Evolutionary conservation across 2,888 invertebrate genomes (phyloP).

Genomic region (Petrolisthes manimaculis): DNA sequence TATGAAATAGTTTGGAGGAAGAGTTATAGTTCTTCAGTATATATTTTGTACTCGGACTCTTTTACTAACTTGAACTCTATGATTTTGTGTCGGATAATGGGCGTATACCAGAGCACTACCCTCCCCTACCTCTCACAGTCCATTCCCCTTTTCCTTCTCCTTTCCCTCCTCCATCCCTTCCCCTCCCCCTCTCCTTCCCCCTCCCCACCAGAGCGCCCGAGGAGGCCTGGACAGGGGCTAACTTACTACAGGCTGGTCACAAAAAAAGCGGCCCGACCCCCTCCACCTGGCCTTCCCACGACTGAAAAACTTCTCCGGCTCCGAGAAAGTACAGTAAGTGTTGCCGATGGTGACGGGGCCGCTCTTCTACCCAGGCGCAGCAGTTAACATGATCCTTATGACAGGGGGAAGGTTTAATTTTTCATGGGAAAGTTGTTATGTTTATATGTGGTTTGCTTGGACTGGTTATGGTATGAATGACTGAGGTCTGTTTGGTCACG

Average conservation of each 20-base stretch:
- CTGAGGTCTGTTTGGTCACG: too few relatives aligned
- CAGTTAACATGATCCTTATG: neutral
- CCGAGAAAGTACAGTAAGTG: neutral
- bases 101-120: neutral
- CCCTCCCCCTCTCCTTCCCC: slow-evolving; percentile 10
- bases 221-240: slow-evolving; percentile 47
- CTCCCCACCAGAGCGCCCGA: slow-evolving; percentile 9
- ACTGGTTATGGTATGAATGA: too few relatives aligned
- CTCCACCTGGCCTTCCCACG: slow-evolving; percentile 32
- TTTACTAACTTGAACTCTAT: too few relatives aligned
- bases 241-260: slow-evolving; percentile 33
- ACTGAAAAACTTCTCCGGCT: slow-evolving; percentile 21
- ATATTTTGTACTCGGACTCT: too few relatives aligned
- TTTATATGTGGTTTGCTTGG: too few relatives aligned
- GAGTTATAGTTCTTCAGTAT: too few relatives aligned
- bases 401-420: neutral
- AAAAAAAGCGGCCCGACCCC: slow-evolving; percentile 44
- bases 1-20: too few relatives aligned
- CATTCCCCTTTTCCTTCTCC: neutral
- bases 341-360: neutral
- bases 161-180: neutral
- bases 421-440: too few relatives aligned
- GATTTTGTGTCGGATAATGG: too few relatives aligned
- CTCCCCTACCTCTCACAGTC: slow-evolving; percentile 9
- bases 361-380: neutral